phyloP scores from a whole-genome alignment of 2,113 vertebrate species.

The Hypanus sabinus region DNA sequence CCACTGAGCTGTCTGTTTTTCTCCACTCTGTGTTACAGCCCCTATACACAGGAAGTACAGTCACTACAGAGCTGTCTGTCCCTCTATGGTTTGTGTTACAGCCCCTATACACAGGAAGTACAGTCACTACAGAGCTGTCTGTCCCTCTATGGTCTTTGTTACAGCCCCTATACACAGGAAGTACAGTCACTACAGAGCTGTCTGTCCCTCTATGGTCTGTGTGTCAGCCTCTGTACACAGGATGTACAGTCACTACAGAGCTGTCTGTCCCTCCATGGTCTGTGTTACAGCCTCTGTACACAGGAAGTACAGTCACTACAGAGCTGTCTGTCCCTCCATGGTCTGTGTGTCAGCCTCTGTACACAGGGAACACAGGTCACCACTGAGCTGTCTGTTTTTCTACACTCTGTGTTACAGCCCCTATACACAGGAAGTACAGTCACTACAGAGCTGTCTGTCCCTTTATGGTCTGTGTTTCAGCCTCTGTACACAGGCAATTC shows the following conservation, averaged over 20 bases:
- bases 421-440: not conserved
- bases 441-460: no score
- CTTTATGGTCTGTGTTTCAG: no score
- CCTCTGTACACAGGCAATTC: not conserved
- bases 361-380: not conserved
- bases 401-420: not conserved
- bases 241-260: not conserved
- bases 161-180: not conserved
- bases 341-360: not conserved
- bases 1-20: no score
- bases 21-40: not conserved
- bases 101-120: not conserved
- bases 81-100: not conserved
- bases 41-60: not conserved
- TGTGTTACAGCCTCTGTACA: not conserved
- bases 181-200: not conserved
- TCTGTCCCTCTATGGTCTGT: no score
- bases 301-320: not conserved
- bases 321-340: no score
- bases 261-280: no score
- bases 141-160: not conserved
- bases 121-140: no score
- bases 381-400: no score
- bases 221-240: not conserved
- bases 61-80: no score